Evolutionary conservation across 2,888 invertebrate species (phyloP), one percentile per base, ranked within the genome.

Genomic region (Brachyopa scutellaris): DNA sequence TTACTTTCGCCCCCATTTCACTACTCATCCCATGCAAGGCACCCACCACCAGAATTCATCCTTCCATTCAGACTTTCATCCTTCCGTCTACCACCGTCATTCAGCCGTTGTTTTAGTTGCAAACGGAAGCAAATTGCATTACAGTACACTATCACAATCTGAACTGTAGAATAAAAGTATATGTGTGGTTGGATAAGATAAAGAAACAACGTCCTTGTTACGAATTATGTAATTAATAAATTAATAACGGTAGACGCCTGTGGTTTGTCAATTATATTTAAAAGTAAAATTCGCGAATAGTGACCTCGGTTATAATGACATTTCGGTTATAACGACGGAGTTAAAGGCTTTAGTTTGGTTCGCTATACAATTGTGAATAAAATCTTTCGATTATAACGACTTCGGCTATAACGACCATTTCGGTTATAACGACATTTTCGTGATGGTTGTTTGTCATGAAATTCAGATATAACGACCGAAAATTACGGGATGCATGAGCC

Each of bases 1-100:
- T 89, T 89, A 87, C 88, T 88, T 87, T 85, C 87, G 88, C 85
- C 85, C 55, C 49, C 70, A 62, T 77, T 77, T 69, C 23, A 21
- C 38, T 38, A 67, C 29, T 47, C 57, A 47, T 42, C 0, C 31
- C 66, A 84, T 76, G 84, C 11, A 64, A 64, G 33, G 13, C 15
- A 42, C 15, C 31, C 31, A 59, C 23, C 15, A 11, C 57, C 36
- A 40, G 40, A 31, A 33, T 45, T 42, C 31, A 31, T 31, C 42
- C 31, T 55, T 77, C 31, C 31, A 69, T 67, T 57, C 51, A 53
- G 21, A 42, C n/a, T 67, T 61, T 49, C 67, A 59, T 33, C 61
- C 40, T 70, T 70, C 40, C 47, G 53, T 36, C 31, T 23, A 17
- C 31, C 42, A 57, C 17, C 49, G 51, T 15, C 4, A 23, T 26